Conservation (phyloP, 2,888 invertebrate genomes). For the Zhengitettix transpicula region DNA sequence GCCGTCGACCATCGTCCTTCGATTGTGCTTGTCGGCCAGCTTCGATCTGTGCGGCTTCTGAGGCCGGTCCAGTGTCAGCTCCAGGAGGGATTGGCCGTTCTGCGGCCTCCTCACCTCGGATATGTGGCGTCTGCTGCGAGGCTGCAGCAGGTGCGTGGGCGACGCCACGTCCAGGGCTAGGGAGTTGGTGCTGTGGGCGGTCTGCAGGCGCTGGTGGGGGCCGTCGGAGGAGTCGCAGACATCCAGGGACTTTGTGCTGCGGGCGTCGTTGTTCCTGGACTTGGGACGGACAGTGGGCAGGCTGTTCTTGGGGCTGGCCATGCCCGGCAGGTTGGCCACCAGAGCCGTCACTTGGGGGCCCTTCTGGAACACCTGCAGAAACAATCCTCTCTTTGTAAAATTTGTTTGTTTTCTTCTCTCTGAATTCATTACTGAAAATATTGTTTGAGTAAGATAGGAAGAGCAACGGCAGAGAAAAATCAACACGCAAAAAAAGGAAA, state of each 20-base stretch:
- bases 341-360: slow-evolving; percentile 64
- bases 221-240: slow-evolving; percentile 23
- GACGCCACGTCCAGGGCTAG: slow-evolving; percentile 4
- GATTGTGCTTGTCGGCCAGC: slow-evolving; percentile 2
- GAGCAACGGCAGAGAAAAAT: background rate
- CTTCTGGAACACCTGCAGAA: slow-evolving; percentile 46
- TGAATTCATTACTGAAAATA: too few species aligned
- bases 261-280: slow-evolving; percentile 19
- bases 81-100: background rate
- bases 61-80: background rate
- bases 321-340: slow-evolving; percentile 29
- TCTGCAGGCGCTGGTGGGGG: slow-evolving; percentile 27
- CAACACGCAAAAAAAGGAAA: too few species aligned
- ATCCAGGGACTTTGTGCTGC: slow-evolving; percentile 29
- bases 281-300: slow-evolving; percentile 19
- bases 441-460: background rate
- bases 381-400: too few species aligned
- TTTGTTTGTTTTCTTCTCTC: too few species aligned
- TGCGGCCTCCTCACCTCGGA: background rate
- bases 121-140: background rate
- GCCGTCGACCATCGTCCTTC: too few species aligned
- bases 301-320: slow-evolving; percentile 23
- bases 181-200: slow-evolving; percentile 10
- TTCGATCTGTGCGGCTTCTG: background rate
- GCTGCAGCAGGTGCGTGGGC: background rate